Conservation (phyloP, 2,113 vertebrate species). For the Hymenochirus boettgeri region DNA sequence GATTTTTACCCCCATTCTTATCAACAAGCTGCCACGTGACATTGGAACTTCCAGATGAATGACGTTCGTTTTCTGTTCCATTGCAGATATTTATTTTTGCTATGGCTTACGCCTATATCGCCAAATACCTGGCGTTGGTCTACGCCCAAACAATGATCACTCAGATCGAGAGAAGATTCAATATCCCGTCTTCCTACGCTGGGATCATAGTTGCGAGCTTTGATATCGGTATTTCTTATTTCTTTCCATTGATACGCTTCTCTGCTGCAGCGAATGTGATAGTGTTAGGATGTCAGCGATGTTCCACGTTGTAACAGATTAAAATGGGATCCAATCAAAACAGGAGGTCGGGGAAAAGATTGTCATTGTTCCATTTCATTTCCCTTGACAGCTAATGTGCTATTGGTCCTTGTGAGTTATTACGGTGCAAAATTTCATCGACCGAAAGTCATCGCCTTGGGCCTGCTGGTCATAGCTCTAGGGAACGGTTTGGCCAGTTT, state of each 20-base stretch:
- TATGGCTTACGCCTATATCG: conserved; percentile 60
- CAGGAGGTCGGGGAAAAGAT: no score
- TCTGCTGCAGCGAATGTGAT: background rate
- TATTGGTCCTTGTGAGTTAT: conserved; percentile 87
- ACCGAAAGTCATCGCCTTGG: conserved; percentile 80
- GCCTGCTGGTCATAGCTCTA: conserved; percentile 75
- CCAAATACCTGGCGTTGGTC: conserved; percentile 64
- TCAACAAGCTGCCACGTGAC: no score
- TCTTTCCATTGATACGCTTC: no score
- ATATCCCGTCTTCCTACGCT: conserved; percentile 65
- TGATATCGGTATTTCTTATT: conserved; percentile 70
- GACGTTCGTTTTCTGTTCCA: conserved; percentile 10
- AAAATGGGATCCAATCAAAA: no score
- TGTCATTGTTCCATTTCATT: no score
- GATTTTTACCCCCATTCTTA: no score
- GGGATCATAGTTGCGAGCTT: conserved; percentile 74
- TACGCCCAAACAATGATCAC: conserved; percentile 75
- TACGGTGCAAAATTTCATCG: conserved; percentile 87
- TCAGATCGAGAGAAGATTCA: conserved; percentile 73
- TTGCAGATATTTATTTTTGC: conserved; percentile 67
- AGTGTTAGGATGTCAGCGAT: background rate
- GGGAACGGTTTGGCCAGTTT: conserved; percentile 83
- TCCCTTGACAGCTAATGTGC: conserved; percentile 71
- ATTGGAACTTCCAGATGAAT: no score
- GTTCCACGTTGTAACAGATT: no score